Base-by-base conservation (phyloP, 2,888 invertebrate species). In the Pollenia angustigena region DNA sequence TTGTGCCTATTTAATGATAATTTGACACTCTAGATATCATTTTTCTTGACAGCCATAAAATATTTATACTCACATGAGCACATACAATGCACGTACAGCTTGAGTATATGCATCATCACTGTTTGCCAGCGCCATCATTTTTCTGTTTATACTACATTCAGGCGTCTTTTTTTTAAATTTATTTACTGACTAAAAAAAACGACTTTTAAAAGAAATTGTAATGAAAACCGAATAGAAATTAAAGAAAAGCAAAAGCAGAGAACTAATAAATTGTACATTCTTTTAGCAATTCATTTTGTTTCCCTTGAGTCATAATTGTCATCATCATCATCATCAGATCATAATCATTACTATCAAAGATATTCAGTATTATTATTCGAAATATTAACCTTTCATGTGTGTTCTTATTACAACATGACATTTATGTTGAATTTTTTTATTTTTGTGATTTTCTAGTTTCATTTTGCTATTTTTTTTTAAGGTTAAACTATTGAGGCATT, bases 391-490 rank as follows among this genome's bases (percentile, higher is more conserved):
- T 84, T 81, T 84, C 80, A 62, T 84, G 87, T 87, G 83, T 80
- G 64, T 87, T 87, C 84, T 74, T 84, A 78, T 84, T 81, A 87
- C 80, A 84, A 84, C 75, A 78, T 84, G 87, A 87, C 81, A 87
- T 87, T 79, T 75, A 68, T 72, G 62, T 79, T 32, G 32, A 32
- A 32, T 32, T 32, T 32, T 32, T 32, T 32, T 69, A 50, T 58
- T 40, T 46, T 82, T 23, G 9, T 62, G 40, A 42, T 58, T 78
- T 64, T 66, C 14, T 76, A 56, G 40, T 76, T 69, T 69, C 11
- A 32, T 68, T 82, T 60, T 68, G 23, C n/a, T 52, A 32, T 62
- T 46, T 56, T 68, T 71, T 56, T 79, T 85, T 85, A 81, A 87
- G 87, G 87, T 87, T 84, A 87, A 81, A 80, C 74, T 83, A 87